Evolutionary conservation across 2,888 invertebrate genomes (phyloP).

Genomic region (Drosophila niveifrons): DNA sequence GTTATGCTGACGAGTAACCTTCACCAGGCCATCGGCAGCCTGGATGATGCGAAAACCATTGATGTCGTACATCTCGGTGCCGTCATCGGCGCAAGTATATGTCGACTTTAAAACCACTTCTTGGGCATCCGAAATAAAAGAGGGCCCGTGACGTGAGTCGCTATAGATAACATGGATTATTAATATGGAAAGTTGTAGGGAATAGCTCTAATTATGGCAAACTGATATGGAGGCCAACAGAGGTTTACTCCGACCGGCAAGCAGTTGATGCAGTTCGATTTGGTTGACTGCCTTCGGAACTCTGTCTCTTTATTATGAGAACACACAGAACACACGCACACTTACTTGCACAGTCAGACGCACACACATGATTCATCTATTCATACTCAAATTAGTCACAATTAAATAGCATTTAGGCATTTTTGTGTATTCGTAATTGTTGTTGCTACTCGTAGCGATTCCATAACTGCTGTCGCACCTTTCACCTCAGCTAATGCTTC

Average conservation of each 20-base stretch:
- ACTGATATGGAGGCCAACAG: slow-evolving; percentile 31
- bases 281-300: slow-evolving; percentile 31
- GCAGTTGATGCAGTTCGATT: slow-evolving; percentile 14
- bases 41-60: slow-evolving; percentile 94
- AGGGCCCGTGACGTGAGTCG: slow-evolving; percentile 91
- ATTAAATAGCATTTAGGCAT: slow-evolving; percentile 28
- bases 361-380: slow-evolving; percentile 13
- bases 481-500: slow-evolving; percentile 38
- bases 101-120: slow-evolving; percentile 90
- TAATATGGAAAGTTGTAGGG: not conserved
- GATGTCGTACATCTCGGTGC: slow-evolving; percentile 94
- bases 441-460: slow-evolving; percentile 24
- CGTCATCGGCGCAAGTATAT: slow-evolving; percentile 93
- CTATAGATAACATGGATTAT: slow-evolving; percentile 80
- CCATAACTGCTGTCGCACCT: slow-evolving; percentile 37
- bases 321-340: not conserved
- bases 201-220: slow-evolving; percentile 77
- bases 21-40: slow-evolving; percentile 93
- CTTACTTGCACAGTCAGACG: slow-evolving; percentile 1
- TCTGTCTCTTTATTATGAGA: slow-evolving; percentile 35
- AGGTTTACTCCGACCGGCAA: not conserved
- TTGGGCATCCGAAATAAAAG: slow-evolving; percentile 91
- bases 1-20: slow-evolving; percentile 89
- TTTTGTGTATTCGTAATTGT: slow-evolving; percentile 26
- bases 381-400: slow-evolving; percentile 35